Conservation (phyloP, 2,797 vertebrate species). For the Squalus acanthias region DNA sequence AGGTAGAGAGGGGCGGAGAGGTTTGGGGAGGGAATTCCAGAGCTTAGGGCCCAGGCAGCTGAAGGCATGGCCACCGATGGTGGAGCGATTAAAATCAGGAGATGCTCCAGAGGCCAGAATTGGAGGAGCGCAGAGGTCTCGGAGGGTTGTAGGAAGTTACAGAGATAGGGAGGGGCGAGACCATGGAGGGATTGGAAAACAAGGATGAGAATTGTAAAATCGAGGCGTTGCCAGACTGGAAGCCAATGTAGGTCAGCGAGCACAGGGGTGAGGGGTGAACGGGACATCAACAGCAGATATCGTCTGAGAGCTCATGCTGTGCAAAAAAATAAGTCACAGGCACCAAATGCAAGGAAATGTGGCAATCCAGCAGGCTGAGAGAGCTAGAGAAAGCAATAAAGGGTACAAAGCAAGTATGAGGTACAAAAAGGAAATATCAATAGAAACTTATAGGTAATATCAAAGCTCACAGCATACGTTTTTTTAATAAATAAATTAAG, state of each 20-base stretch:
- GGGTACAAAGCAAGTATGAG: not conserved
- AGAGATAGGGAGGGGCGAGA: not conserved
- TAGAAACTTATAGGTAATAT: not conserved
- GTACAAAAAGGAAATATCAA: not conserved
- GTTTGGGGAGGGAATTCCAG: not conserved
- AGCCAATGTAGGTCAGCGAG: too few relatives aligned
- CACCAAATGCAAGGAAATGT: not conserved
- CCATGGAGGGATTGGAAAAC: not conserved
- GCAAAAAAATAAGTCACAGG: not conserved
- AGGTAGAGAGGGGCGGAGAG: not conserved
- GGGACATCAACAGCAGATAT: not conserved
- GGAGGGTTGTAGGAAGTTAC: not conserved
- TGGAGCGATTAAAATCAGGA: too few relatives aligned
- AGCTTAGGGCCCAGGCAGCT: too few relatives aligned
- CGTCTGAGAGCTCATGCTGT: not conserved
- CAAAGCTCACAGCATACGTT: not conserved
- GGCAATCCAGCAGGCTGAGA: not conserved
- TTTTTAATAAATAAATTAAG: too few relatives aligned
- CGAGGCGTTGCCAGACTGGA: too few relatives aligned
- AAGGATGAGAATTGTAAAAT: not conserved
- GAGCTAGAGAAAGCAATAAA: not conserved
- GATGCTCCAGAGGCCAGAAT: too few relatives aligned
- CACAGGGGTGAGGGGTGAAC: not conserved
- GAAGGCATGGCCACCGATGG: not conserved
- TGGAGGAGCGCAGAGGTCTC: too few relatives aligned